Percentiles rank a stretch among this genome's conserved stretches.
These are phyloP conservation scores for Trachelus tabidus DNA, from an alignment of 2,888 invertebrate species.

Conservation along the genomic window DNA sequence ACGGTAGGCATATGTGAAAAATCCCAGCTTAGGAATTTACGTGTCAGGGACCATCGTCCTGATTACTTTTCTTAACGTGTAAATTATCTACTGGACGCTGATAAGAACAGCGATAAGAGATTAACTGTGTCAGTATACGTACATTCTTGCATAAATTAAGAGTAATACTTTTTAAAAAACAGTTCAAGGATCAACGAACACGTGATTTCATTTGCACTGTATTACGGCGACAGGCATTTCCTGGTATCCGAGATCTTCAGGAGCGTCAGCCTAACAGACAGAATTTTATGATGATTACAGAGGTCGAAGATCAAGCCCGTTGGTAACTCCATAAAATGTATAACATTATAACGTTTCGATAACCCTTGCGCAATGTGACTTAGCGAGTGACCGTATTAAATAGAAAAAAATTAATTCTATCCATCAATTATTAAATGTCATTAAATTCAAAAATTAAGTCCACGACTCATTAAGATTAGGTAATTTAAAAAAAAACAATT, in stretches of 20 bases:
- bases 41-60: background rate
- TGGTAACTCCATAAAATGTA: background rate
- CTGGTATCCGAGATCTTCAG: background rate
- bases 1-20: background rate
- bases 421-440: background rate
- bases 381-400: background rate
- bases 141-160: background rate
- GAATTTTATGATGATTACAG: background rate
- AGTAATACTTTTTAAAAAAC: background rate
- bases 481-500: no score
- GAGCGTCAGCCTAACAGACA: background rate
- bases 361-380: background rate
- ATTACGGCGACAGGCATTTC: background rate
- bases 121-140: background rate
- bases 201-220: background rate
- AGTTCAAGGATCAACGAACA: background rate
- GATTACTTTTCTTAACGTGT: background rate
- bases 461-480: no score
- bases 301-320: background rate
- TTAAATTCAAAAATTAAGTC: background rate
- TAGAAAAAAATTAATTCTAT: background rate
- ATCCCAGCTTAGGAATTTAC: background rate
- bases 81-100: background rate
- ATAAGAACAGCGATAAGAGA: background rate
- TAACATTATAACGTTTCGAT: background rate